Base-by-base conservation (phyloP, 2,797 vertebrate species). In the Lagodon rhomboides region DNA sequence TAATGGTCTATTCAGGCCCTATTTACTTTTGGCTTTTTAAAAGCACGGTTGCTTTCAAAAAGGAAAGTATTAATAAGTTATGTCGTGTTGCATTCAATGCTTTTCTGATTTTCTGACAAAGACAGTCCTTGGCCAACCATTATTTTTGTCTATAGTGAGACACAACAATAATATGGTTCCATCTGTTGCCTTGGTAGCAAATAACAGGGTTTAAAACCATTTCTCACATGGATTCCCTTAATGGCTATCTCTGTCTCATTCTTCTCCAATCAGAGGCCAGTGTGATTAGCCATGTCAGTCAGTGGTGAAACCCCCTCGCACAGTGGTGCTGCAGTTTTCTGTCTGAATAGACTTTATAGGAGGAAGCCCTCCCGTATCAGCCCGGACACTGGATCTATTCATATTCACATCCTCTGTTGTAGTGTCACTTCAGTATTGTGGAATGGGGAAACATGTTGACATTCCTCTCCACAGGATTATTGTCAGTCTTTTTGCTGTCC, bases 171-270 rank as follows among this genome's bases (percentile, higher is more conserved):
- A 83, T 85, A 77, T 80, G 67, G 86, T 87, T 85, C 87, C 77
- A 89, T 94, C 90, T 92, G 95, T 95, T 94, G 89, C 94, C 94
- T 90, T 92, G 93, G 93, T 90, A 94, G 92, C 93, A 95, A 95
- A 95, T 95, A 90, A 94, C 87, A 94, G 93, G 90, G 83, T 93
- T 91, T 88, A 87, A 84, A 85, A 82, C 58, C 47, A 90, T 92
- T 90, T 90, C 79, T 94, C 89, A 92, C 81, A 90, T 86, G 88
- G 90, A 87, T 91, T 92, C 91, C 77, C 85, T 86, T 91, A 93
- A 94, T 92, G 87, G 91, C 77, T 81, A 73, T 87, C 76, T 91
- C 84, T 82, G 87, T 84, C 86, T 87, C 85, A 83, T 92, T 94
- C 84, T 90, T 86, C 77, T 78, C 93, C 94, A 94, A 93, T 95